Conservation (phyloP, 2,113 vertebrate genomes). For the Xenopus borealis region DNA sequence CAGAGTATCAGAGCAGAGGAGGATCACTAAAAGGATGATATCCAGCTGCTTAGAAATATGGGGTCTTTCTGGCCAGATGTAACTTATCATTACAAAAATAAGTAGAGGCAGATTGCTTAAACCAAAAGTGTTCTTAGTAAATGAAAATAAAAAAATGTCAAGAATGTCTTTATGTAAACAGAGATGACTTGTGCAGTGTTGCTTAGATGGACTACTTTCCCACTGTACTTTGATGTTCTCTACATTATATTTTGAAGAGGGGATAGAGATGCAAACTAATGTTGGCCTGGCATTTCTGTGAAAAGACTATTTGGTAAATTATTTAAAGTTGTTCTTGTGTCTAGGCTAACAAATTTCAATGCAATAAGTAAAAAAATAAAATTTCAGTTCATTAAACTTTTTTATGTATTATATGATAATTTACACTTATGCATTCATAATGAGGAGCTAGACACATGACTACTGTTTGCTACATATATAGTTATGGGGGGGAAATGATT, state of each 20-base stretch:
- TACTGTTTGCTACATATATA: no score
- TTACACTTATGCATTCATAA: no score
- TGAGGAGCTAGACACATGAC: no score
- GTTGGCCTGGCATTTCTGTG: not conserved
- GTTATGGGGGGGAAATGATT: no score
- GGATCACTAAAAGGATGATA: conserved; percentile 21
- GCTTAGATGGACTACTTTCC: conserved; percentile 11
- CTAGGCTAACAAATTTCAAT: not conserved
- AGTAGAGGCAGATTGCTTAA: conserved; percentile 36
- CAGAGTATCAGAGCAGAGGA: conserved; percentile 16
- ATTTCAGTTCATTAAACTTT: no score
- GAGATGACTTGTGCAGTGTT: conserved; percentile 25
- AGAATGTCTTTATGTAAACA: conserved; percentile 43
- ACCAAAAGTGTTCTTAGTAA: conserved; percentile 39
- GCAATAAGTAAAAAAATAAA: no score
- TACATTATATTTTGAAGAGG: conserved; percentile 33
- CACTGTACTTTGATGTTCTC: conserved; percentile 31
- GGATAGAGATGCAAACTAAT: not conserved
- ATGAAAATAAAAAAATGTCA: conserved; percentile 37
- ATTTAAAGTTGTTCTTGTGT: not conserved
- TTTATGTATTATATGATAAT: no score
- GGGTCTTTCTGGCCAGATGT: conserved; percentile 32
- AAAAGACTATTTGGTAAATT: not conserved
- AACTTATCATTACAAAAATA: conserved; percentile 15
- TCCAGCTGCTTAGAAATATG: conserved; percentile 25